Evolutionary conservation across 2,113 vertebrate genomes (phyloP).

Genomic region (Zosterops pallidus): DNA sequence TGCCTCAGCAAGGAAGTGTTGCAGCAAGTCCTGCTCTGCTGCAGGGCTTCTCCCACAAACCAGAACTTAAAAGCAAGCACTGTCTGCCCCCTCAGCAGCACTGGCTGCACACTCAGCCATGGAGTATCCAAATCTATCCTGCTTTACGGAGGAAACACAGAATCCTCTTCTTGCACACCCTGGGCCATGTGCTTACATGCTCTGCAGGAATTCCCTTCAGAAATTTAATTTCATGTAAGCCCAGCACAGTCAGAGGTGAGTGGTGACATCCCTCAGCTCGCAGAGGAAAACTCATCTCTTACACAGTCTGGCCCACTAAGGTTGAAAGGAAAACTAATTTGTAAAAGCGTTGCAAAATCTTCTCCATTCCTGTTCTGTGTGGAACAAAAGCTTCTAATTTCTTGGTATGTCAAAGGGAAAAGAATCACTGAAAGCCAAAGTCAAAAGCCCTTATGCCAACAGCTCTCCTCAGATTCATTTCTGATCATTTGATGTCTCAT

Average conservation of each 20-base stretch:
- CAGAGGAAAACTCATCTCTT: background rate
- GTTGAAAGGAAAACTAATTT: background rate
- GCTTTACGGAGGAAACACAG: background rate
- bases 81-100: background rate
- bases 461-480: background rate
- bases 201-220: background rate
- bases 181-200: accelerated
- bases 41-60: background rate
- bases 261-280: background rate
- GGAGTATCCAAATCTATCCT: background rate
- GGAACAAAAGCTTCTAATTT: background rate
- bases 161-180: background rate
- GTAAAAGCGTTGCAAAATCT: background rate
- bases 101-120: accelerated
- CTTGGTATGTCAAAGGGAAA: background rate
- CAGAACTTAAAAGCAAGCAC: background rate
- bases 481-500: background rate
- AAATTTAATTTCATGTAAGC: background rate
- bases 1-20: accelerated
- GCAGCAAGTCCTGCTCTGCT: background rate
- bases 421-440: background rate
- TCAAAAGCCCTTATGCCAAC: background rate
- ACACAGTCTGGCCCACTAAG: background rate
- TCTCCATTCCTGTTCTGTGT: background rate
- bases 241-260: background rate